Percentiles rank a stretch among this genome's conserved stretches.
These are phyloP conservation scores for Idaea straminata DNA, from an alignment of 2,888 invertebrate species.

Conservation along the genomic window DNA sequence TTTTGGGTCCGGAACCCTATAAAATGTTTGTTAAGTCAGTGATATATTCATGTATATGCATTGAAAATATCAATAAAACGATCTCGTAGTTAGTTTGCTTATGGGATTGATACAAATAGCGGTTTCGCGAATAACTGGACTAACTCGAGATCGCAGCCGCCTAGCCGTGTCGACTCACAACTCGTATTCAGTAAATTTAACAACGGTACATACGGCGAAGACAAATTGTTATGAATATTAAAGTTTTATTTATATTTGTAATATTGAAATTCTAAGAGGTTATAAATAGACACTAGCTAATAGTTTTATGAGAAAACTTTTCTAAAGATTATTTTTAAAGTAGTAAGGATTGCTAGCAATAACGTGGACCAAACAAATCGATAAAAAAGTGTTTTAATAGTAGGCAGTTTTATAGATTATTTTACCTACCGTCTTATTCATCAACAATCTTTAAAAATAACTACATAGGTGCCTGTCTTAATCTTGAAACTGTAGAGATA, in stretches of 20 bases:
- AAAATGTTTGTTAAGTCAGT: constrained; percentile 17
- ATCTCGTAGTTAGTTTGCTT: constrained; percentile 48
- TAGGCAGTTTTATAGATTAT: too few species aligned
- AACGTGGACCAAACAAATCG: too few species aligned
- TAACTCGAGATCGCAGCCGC: constrained; percentile 56
- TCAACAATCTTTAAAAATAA: too few species aligned
- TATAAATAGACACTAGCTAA: background rate
- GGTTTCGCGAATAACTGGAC: constrained; percentile 77
- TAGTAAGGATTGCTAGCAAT: too few species aligned
- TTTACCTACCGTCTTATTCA: too few species aligned
- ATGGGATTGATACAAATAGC: constrained; percentile 73
- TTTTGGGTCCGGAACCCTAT: too few species aligned
- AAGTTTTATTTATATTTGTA: background rate
- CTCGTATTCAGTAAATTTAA: constrained; percentile 46
- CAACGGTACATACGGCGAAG: constrained; percentile 30
- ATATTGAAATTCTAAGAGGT: background rate
- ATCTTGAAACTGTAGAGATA: too few species aligned
- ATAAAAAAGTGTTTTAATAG: too few species aligned
- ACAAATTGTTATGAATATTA: constrained; percentile 12
- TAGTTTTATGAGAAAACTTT: too few species aligned
- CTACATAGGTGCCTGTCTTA: too few species aligned
- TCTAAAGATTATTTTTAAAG: too few species aligned
- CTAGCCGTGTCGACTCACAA: constrained; percentile 56
- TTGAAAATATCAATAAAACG: constrained; percentile 19
- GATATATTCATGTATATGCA: background rate